phyloP scores from a whole-genome alignment of 2,888 invertebrate species.

The Epinotia bilunana region DNA sequence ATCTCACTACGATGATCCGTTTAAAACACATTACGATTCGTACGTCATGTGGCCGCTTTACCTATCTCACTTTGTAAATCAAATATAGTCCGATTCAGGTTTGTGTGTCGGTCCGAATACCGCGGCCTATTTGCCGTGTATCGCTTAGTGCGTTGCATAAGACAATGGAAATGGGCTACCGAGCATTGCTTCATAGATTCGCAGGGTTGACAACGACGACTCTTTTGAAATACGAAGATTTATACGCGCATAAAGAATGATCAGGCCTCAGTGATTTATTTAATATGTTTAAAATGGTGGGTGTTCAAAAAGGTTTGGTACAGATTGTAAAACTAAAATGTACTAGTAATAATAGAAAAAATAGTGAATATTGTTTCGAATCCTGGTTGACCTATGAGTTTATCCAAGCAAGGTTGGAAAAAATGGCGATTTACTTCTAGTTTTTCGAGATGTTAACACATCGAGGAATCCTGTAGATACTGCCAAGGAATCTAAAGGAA shows the following conservation, averaged over 20 bases:
- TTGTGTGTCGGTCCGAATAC: constrained; percentile 21
- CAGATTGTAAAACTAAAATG: too few relatives aligned
- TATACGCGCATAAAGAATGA: neutral
- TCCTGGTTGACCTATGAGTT: neutral
- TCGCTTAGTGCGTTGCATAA: constrained; percentile 37
- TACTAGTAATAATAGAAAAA: neutral
- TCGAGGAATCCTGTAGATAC: neutral
- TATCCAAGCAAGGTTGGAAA: neutral
- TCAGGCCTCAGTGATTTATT: neutral
- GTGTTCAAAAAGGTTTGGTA: neutral
- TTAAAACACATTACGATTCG: neutral
- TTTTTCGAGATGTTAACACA: too few relatives aligned
- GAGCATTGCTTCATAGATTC: constrained; percentile 32
- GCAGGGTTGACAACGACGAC: constrained; percentile 2
- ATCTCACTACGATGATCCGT: neutral
- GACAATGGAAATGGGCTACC: constrained; percentile 40
- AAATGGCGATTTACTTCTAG: neutral
- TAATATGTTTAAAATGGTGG: neutral
- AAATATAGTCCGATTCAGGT: constrained; percentile 7
- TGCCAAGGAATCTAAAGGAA: neutral
- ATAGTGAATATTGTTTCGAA: too few relatives aligned
- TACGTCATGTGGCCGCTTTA: neutral
- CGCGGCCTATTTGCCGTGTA: constrained; percentile 32
- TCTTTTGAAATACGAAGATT: too few relatives aligned
- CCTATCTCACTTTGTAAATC: constrained; percentile 27